Conservation (phyloP, 2,888 invertebrate species). For the Habrosyne pyritoides region DNA sequence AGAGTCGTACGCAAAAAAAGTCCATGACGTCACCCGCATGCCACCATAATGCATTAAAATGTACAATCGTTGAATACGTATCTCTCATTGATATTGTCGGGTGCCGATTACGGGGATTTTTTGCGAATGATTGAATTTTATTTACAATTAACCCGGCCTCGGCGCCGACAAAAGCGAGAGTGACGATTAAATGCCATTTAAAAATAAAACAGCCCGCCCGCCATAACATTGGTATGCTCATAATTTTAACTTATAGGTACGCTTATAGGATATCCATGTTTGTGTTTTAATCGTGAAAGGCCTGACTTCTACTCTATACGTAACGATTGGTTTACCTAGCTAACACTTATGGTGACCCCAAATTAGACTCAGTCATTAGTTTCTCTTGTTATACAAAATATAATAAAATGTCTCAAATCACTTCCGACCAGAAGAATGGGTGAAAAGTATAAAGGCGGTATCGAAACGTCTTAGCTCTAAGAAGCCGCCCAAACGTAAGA, state of each 20-base stretch:
- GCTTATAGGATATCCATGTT: not conserved
- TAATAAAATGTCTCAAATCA: not conserved
- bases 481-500: slow-evolving; percentile 73
- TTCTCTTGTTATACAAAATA: not conserved
- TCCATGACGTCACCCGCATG: slow-evolving; percentile 35
- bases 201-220: slow-evolving; percentile 79
- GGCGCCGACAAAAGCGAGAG: slow-evolving; percentile 74
- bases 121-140: slow-evolving; percentile 83
- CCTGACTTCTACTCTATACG: not conserved
- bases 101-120: slow-evolving; percentile 76
- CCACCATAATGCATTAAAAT: slow-evolving; percentile 43
- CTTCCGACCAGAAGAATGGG: not conserved
- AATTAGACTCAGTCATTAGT: not conserved
- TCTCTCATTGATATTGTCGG: slow-evolving; percentile 76
- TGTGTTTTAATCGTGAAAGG: not conserved
- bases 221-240: slow-evolving; percentile 62
- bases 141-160: slow-evolving; percentile 81
- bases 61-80: slow-evolving; percentile 49
- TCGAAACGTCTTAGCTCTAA: slow-evolving; percentile 60
- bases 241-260: slow-evolving; percentile 48
- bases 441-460: slow-evolving; percentile 50
- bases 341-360: not conserved
- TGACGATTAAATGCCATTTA: slow-evolving; percentile 82
- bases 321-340: not conserved
- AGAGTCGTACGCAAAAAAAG: slow-evolving; percentile 25